Base-by-base conservation (phyloP, 2,113 vertebrate genomes). In the Calyptommatus sinebrachiatus region DNA sequence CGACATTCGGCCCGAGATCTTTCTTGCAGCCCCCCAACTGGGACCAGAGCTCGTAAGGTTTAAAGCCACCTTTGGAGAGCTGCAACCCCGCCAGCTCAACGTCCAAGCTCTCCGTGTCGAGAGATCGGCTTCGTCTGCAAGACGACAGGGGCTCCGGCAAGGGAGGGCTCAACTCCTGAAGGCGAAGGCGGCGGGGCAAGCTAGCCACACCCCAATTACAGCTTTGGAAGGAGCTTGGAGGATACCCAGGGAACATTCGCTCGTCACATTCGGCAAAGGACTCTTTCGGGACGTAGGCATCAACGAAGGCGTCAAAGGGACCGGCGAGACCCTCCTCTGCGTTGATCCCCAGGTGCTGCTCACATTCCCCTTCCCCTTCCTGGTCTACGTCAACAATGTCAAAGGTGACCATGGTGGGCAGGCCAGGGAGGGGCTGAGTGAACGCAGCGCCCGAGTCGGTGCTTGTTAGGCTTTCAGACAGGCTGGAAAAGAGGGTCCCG, bases 371-470 rank as follows among this genome's bases (percentile, higher is more conserved):
- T 88, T 99, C 98, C 0, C 97, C 98, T 72, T 99, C 98, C 63
- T 96, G 96, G 85, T 98, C 97, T 91, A 99, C 96, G 2, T 99
- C 97, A 1, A 97, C 98, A 0, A 99, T 96, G 20, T 99, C 98
- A 21, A 99, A 99, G 0, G 97, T 99, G 79, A 99, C 97, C 90
- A 99, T 99, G 63, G 97, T 94, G 0, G 98, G 98, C 46, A 99
- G 95, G 76, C 94, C 95, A 1, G 97, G 96, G 69, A 99, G 94
- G 82, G 96, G 97, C 80, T 97, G 96, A 69, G 97, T 94, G 84
- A 99, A 97, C 46, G 96, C 96, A 0, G 97, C 94, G 79, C 94
- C 94, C 0, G 95, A 95, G 78, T 95, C 95, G 0, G 96, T 95
- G 77, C 95, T 96, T 1, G 95, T 96, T 68, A 92, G 91, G 24